Base-by-base conservation (phyloP, 2,888 invertebrate species). In the Hedychridium roseum region DNA sequence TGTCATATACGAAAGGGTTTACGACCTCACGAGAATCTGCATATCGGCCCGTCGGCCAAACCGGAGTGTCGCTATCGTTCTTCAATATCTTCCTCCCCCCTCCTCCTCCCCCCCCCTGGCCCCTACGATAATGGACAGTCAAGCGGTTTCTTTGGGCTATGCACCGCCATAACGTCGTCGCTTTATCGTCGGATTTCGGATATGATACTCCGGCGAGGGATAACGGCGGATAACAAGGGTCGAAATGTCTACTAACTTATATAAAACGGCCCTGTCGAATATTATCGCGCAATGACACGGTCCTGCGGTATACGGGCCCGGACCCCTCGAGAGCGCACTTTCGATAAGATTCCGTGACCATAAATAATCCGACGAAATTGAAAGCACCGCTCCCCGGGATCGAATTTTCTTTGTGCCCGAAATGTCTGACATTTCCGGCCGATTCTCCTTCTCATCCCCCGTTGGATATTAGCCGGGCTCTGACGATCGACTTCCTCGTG, bases 401-500 rank as follows among this genome's bases (percentile, higher is more conserved):
- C n/a, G n/a, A n/a, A n/a, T n/a, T n/a, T n/a, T n/a, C n/a, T n/a
- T n/a, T n/a, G n/a, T n/a, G n/a, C n/a, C n/a, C n/a, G n/a, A n/a
- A n/a, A n/a, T n/a, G n/a, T n/a, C n/a, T n/a, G n/a, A n/a, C n/a
- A n/a, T n/a, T n/a, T n/a, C n/a, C n/a, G n/a, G n/a, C n/a, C n/a
- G n/a, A n/a, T n/a, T n/a, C n/a, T n/a, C n/a, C 37, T 60, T 63
- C 63, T 63, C 60, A 54, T 44, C 55, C 46, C 23, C 5, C 5
- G 23, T 48, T 53, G 51, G 51, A 58, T 70, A 70, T 64, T 66
- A 60, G 57, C 59, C 51, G 64, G 74, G 75, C 76, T 69, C 74
- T 76, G 76, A 76, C 73, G 71, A 72, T 74, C 74, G 74, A 73
- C 70, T 76, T 73, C 73, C 71, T 76, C 74, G 73, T 69, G 65